Base-by-base conservation (phyloP, 2,113 vertebrate species). In the Dasyurus viverrinus region DNA sequence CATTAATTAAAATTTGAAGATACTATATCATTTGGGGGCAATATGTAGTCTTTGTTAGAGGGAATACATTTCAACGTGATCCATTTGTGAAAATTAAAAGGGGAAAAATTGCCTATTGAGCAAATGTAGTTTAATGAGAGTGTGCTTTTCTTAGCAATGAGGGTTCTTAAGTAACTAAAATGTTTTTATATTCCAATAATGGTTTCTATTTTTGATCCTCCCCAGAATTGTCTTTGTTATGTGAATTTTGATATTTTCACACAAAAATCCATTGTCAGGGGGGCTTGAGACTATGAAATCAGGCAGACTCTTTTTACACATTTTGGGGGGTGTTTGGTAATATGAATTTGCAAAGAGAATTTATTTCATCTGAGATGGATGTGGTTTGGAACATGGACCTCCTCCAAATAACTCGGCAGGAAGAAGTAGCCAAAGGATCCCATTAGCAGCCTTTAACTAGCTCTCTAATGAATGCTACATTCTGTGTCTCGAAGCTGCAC, bases 1-100 rank as follows among this genome's bases (percentile, higher is more conserved):
- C 97, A 98, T 98, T 98, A 98, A 98, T 98, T 98, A 98, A 97
- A 98, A 98, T 98, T 98, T 98, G 97, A 98, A 98, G 96, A 98
- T 98, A 93, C 92, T 48, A 54, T 94, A 94, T 97, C 96, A 97
- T 98, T 98, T 97, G 96, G 98, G 98, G 96, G 97, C 95, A 96
- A 96, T 91, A 50, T 92, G 47, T 36, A 95, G 95, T 54, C 96
- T 97, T 98, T 97, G 94, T 97, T 97, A 97, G 97, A 96, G 68
- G 93, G 98, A 98, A 97, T 98, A 97, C 89, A 97, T 98, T 98
- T 98, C 97, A 98, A 98, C 97, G 95, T 96, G 98, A 97, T 97
- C 96, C 95, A 57, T 98, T 98, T 98, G 94, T 97, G 96, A 98
- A 97, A 98, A 98, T 96, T 91, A 96, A 96, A 98, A 53, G 60